Base-by-base conservation (phyloP, 2,113 vertebrate genomes). In the Thamnaconus septentrionalis region DNA sequence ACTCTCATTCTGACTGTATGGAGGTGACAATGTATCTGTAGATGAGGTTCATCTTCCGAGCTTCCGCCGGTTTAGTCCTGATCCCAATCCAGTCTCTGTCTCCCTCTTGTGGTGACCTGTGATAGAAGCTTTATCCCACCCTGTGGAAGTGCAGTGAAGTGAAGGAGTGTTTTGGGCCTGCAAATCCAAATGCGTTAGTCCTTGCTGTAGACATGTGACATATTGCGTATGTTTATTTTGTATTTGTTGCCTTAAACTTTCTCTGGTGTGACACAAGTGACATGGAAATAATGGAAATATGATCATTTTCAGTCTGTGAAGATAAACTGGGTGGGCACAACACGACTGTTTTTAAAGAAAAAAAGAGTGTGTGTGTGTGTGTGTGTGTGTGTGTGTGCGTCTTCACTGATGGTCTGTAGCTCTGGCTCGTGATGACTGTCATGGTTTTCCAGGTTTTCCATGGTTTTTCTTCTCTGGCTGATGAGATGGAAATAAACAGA, bases 221-320 rank as follows among this genome's bases (percentile, higher is more conserved):
- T 57, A 11, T 31, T 61, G 7, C 57, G 10, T 59, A 31, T 56
- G 11, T 73, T 48, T 58, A 68, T 47, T 58, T 66, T 52, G 8
- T 50, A 41, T 80, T 46, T 73, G 60, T 71, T 76, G 75, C 77
- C 82, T 84, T 81, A 79, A 84, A 7, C 54, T 70, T 80, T 56
- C 31, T 73, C 59, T 66, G 5, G 61, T 61, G 46, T 73, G 48
- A 49, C 41, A 46, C 65, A 8, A 66, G 52, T 77, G 58, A 54
- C 46, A 62, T 56, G 66, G 69, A 41, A 59, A 47, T 54, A 7
- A n/a, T 70, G 43, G 44, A 67, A 62, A 82, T 70, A 66, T 18
- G 59, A 44, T 51, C 49, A 61, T 63, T 69, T 78, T 6, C 44
- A 45, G 5, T 45, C 7, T 45, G 7, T 7, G 44, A 45, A 31